Base-by-base conservation (phyloP, 2,113 vertebrate genomes). In the Plestiodon gilberti region DNA sequence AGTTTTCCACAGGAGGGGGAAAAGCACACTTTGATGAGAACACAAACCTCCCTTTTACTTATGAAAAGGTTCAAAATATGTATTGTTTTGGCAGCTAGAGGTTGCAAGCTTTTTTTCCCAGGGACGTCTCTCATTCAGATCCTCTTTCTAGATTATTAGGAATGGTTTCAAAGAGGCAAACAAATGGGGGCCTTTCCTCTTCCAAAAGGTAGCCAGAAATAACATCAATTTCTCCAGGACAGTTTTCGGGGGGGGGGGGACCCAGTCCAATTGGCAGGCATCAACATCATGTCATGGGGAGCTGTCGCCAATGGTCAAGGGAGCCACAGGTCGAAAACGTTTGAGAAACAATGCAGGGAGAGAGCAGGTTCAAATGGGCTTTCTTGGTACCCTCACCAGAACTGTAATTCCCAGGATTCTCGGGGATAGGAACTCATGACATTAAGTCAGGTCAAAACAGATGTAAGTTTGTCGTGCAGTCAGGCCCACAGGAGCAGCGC, bases 1-100 rank as follows among this genome's bases (percentile, higher is more conserved):
- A 91, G 89, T 89, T 40, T 77, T 73, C 13, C 65, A 88, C 89
- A 35, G 30, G 57, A 14, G 28, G 20, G 20, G 10, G 15, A 33
- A 28, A 7, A 4, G 76, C 91, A 84, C 8, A 52, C 94, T 96
- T 92, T 94, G 94, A 96, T 89, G 93, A 87, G 93, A 95, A 95
- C 86, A 76, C 75, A 35, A 11, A 30, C 15, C 20, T 64, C 38
- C 91, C 92, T 59, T 74, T 85, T 67, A 76, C 90, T 48, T 87
- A 87, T 79, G 82, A 81, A 69, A 77, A 76, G 87, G 89, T 93
- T 93, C 90, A 87, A 91, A 95, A 92, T 6, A 61, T 2, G 15
- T 6, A 78, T 2, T 20, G 25, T 57, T 79, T 92, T 80, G 85
- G 87, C 23, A 30, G 64, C 80, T 40, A 18, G 70, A 92, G 87